Conservation (phyloP, 2,888 invertebrate species). For the Agrilus cyanescens region DNA sequence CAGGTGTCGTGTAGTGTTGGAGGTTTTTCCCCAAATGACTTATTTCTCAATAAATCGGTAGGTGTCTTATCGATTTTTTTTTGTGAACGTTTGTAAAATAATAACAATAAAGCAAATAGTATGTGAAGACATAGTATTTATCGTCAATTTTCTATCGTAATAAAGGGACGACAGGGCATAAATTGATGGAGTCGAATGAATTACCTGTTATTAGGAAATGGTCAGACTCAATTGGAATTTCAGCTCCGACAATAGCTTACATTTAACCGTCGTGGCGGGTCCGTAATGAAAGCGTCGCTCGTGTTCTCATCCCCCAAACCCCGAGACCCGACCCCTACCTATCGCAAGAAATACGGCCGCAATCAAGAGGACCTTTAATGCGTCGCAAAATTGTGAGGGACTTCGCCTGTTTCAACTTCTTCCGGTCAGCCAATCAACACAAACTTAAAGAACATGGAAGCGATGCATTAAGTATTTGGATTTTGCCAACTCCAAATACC, state of each 20-base stretch:
- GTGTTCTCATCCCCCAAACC: constrained; percentile 19
- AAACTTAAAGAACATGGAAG: too few relatives aligned
- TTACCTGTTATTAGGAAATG: constrained; percentile 29
- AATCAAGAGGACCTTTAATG: constrained; percentile 35
- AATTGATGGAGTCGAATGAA: constrained; percentile 20
- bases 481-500: too few relatives aligned
- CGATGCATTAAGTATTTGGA: too few relatives aligned
- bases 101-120: too few relatives aligned
- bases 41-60: too few relatives aligned
- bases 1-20: too few relatives aligned
- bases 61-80: too few relatives aligned
- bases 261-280: constrained; percentile 30
- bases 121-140: too few relatives aligned
- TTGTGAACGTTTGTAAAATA: too few relatives aligned
- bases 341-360: constrained; percentile 31
- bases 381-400: constrained; percentile 32
- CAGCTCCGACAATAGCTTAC: constrained; percentile 30
- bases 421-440: constrained; percentile 28
- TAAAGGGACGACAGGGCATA: background rate
- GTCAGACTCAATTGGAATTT: constrained; percentile 30
- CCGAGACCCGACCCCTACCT: constrained; percentile 16
- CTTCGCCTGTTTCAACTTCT: constrained; percentile 31
- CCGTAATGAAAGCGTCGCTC: constrained; percentile 28
- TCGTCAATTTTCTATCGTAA: too few relatives aligned
- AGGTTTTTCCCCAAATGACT: too few relatives aligned